Evolutionary conservation across 1,140 invertebrate species (phyloP), one percentile per base, ranked within the genome.

Genomic region (Pemphigus obesinymphae): DNA sequence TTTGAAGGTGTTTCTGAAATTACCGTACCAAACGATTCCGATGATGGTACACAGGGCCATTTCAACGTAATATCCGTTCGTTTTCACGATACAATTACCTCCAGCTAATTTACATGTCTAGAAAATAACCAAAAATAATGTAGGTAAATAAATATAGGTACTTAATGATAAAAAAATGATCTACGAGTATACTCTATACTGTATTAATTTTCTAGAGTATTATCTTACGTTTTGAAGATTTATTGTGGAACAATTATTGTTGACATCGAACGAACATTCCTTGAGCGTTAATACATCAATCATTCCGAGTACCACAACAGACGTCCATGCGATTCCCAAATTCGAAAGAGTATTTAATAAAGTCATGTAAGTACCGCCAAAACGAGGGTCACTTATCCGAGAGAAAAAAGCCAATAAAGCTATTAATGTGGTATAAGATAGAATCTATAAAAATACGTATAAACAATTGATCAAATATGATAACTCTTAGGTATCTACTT

Each of bases 321-420:
- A 91, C 1, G 97, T 96, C 97, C 97, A 99, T 86, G 97, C 99
- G 15, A 96, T 96, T 34, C 98, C 98, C 37, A 99, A 89, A 90
- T 99, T 99, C 40, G 92, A 92, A 11, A 99, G 87, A 0, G 98
- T 99, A 86, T 99, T 99, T 2, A 99, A 89, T 50, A 99, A 89
- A 1, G 98, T 99, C 98, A 99, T 99, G 87, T 99, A 99, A 0
- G 98, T 99, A 34, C 98, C 98, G 23, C 98, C 98, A 7, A 99
- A 96, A 1, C 91, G 88, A 1, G 96, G 95, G 88, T 99, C 97
- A 84, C 95, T 97, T 34, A 99, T 91, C 86, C 91, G 91, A 0
- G 91, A 94, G 87, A 94, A 93, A 87, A 96, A 96, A 72, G 90
- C 92, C 94, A 94, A 96, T 82, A 89, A 86, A 29, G 92, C 89